Base-by-base conservation (phyloP, 2,797 vertebrate genomes). In the Zalophus californianus region DNA sequence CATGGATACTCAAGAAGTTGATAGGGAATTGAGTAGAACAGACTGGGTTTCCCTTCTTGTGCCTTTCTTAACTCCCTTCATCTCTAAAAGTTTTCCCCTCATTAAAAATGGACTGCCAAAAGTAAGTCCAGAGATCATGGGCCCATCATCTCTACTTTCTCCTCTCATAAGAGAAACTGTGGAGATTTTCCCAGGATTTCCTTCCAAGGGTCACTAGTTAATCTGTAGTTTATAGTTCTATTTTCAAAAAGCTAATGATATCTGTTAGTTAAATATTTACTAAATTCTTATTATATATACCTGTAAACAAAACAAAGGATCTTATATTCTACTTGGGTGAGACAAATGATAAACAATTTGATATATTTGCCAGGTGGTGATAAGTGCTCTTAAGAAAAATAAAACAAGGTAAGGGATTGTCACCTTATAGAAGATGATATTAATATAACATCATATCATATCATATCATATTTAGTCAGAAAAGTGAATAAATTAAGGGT, bases 341-440 rank as follows among this genome's bases (percentile, higher is more conserved):
- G 9, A 70, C 6, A 92, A 44, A 56, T 87, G 25, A 50, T 62
- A 80, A 88, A 44, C 32, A 97, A 35, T 68, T 96, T 35, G 48
- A n/a, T 75, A 32, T 70, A 83, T 91, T 80, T 92, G 15, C 84
- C 56, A 79, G 38, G 50, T 88, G 50, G 23, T 86, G 10, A 20
- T 84, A 75, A 84, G 62, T 91, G 48, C 29, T 84, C 50, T 90
- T 60, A 86, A 95, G 27, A 96, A 95, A 93, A 91, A 64, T 66
- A 84, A 96, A 89, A 54, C 25, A 52, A 86, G 41, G 15, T 78
- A 86, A 75, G 29, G 7, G 15, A 2, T 83, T 90, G 5, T 48
- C 91, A 44, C 89, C 73, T 96, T 93, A 73, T 73, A 66, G 44
- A 85, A 93, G 3, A 25, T 83, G 27, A 0, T 85, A 3, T 93